phyloP scores from a whole-genome alignment of 1,140 invertebrate species.

The Bicyclus anynana region DNA sequence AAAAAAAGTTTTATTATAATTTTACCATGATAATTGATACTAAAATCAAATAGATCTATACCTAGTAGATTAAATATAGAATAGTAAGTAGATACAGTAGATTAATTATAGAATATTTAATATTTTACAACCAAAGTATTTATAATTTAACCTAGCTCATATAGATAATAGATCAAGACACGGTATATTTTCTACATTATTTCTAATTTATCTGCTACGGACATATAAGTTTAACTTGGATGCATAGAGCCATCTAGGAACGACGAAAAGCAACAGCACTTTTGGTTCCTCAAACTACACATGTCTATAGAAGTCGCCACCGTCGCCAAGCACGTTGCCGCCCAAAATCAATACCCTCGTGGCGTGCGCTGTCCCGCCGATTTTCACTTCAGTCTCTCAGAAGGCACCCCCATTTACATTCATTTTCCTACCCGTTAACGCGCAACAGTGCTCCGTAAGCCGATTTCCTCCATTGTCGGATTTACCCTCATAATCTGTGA shows the following conservation, averaged over 20 bases:
- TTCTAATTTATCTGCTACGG: no score
- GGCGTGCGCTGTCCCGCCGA: conserved; percentile 58
- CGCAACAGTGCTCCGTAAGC: conserved; percentile 52
- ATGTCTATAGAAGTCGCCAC: conserved; percentile 36
- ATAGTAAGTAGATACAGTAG: no score
- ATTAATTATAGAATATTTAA: no score
- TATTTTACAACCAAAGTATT: no score
- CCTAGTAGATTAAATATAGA: no score
- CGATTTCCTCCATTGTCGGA: conserved; percentile 39
- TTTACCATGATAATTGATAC: no score
- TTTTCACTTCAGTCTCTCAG: conserved; percentile 54
- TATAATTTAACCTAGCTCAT: no score
- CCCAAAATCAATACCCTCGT: conserved; percentile 66
- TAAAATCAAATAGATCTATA: no score
- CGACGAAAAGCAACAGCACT: conserved; percentile 8
- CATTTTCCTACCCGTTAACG: conserved; percentile 49
- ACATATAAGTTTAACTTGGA: not conserved
- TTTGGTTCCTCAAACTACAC: conserved; percentile 7
- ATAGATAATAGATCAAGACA: no score
- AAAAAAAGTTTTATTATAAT: not conserved
- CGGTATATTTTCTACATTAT: no score
- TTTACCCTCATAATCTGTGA: conserved; percentile 42
- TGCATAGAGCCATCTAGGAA: conserved; percentile 33
- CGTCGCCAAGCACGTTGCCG: conserved; percentile 41
- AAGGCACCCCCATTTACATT: conserved; percentile 48